Conservation (phyloP, 2,113 vertebrate genomes). For the Cercocebus atys region DNA sequence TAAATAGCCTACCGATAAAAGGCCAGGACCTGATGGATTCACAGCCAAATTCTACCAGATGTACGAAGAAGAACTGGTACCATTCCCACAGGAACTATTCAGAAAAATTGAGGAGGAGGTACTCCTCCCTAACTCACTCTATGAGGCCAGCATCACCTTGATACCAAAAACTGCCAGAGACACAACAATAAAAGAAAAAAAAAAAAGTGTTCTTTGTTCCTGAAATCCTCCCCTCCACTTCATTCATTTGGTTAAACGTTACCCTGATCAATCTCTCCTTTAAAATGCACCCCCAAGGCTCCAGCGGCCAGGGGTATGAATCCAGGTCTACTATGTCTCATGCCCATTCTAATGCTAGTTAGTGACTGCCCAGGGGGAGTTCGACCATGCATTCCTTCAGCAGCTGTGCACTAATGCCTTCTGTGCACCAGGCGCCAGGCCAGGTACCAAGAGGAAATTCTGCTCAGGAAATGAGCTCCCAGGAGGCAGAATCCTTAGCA, state of each 20-base stretch:
- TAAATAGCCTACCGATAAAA: too few relatives aligned
- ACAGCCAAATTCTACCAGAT: too few relatives aligned
- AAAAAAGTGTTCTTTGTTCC: not conserved
- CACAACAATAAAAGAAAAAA: too few relatives aligned
- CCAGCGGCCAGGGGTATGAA: not conserved
- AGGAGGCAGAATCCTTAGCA: not conserved
- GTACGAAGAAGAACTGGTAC: too few relatives aligned
- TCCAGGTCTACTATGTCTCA: fast-evolving
- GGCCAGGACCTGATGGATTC: too few relatives aligned
- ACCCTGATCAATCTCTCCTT: not conserved
- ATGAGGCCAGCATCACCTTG: too few relatives aligned
- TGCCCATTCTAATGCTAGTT: not conserved
- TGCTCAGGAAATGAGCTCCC: not conserved
- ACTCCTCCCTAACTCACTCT: too few relatives aligned
- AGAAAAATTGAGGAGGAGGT: too few relatives aligned
- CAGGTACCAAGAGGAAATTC: not conserved
- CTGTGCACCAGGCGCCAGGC: not conserved
- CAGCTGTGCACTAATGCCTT: not conserved
- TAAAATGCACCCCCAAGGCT: not conserved
- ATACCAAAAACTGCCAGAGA: too few relatives aligned
- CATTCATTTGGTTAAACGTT: too few relatives aligned
- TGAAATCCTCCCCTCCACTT: not conserved
- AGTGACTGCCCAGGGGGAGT: too few relatives aligned
- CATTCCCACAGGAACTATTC: too few relatives aligned
- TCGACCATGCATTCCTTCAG: not conserved